Evolutionary conservation across 30 jellyfish, hydroid and myxozoan genomes (phyloP).

Genomic region (Catostylus mosaicus): DNA sequence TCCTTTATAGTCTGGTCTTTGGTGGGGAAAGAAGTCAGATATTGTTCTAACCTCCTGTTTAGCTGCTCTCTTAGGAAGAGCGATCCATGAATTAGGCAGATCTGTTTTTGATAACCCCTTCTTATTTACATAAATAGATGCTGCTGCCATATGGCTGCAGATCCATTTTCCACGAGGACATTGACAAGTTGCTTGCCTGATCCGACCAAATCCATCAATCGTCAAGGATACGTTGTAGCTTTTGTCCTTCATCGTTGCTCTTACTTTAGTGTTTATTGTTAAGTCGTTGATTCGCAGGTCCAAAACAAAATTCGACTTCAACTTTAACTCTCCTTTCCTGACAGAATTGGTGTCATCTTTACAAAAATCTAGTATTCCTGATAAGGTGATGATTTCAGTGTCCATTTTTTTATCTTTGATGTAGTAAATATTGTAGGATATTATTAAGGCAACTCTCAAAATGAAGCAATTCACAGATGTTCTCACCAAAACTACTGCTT

Average conservation of each 20-base stretch:
- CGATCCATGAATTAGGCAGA: constrained; percentile 17
- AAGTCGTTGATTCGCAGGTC: not conserved
- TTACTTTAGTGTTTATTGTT: not conserved
- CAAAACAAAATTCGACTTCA: not conserved
- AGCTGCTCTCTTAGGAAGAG: constrained; percentile 4
- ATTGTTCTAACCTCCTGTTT: constrained; percentile 5
- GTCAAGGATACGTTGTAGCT: constrained; percentile 6
- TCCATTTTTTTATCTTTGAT: not conserved
- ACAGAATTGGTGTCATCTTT: constrained; percentile 6
- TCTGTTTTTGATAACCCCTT: constrained; percentile 31
- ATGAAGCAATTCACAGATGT: not conserved
- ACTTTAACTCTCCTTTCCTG: not conserved
- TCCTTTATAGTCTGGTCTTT: not conserved
- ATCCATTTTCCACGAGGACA: constrained; percentile 29
- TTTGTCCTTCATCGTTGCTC: constrained; percentile 27
- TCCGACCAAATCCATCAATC: not conserved
- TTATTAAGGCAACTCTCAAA: not conserved
- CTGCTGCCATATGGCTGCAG: constrained; percentile 44
- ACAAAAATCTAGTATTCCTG: not conserved
- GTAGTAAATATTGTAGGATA: not conserved
- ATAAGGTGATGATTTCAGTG: not conserved
- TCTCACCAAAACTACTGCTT: not conserved
- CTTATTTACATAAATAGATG: constrained; percentile 16
- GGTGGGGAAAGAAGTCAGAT: constrained; percentile 1
- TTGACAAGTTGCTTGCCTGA: not conserved